Conservation (phyloP, 1,140 invertebrate species). For the Proales similis region DNA sequence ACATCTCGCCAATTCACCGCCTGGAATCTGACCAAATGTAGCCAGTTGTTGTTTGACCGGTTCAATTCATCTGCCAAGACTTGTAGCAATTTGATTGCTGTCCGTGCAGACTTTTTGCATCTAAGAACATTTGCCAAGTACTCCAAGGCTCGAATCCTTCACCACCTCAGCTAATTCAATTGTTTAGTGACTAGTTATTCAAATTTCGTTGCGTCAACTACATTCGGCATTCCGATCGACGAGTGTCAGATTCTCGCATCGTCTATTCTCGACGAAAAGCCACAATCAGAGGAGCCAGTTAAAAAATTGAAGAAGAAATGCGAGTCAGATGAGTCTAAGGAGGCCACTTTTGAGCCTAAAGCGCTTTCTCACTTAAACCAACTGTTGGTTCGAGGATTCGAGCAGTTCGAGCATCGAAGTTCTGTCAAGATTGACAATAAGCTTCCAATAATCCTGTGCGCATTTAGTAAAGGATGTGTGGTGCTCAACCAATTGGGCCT, state of each 20-base stretch:
- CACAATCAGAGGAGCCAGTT: not conserved
- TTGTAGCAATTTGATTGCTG: not conserved
- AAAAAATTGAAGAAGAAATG: not conserved
- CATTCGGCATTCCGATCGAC: conserved; percentile 17
- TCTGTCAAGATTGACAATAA: conserved; percentile 12
- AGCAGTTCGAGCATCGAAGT: too few species aligned
- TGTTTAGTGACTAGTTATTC: conserved; percentile 9
- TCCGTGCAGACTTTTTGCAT: conserved; percentile 26
- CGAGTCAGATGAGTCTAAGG: not conserved
- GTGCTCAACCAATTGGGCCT: conserved; percentile 21
- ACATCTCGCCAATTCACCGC: not conserved
- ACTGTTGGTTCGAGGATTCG: too few species aligned
- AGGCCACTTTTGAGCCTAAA: not conserved
- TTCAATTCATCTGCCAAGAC: not conserved
- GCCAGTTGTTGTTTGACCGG: not conserved
- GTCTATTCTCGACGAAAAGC: conserved; percentile 1
- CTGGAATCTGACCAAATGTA: conserved; percentile 9
- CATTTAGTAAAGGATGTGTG: conserved; percentile 30
- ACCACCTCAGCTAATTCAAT: not conserved
- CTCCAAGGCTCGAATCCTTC: not conserved
- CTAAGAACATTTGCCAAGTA: conserved; percentile 34
- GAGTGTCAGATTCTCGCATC: not conserved
- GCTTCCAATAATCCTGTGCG: conserved; percentile 27
- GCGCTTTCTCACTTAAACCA: too few species aligned
- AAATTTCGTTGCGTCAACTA: conserved; percentile 28